Conservation (phyloP, 2,113 vertebrate species). For the Trinectes maculatus region DNA sequence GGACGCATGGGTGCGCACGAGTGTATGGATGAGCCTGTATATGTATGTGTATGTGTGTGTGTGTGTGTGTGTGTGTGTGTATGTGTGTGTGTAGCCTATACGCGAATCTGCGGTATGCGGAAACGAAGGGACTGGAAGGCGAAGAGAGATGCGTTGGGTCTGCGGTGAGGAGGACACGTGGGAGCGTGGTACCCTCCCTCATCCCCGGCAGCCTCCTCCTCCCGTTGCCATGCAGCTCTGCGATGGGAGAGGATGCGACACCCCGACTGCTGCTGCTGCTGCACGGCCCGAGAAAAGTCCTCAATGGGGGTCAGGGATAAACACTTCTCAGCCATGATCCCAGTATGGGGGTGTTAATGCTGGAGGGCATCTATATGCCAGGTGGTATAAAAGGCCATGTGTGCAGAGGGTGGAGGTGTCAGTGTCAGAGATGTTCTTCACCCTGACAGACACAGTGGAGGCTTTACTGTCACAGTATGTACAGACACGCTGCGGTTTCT, state of each 20-base stretch:
- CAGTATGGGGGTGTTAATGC: neutral
- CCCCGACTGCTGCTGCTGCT: constrained; percentile 1
- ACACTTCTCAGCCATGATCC: constrained; percentile 1
- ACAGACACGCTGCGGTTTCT: too few relatives aligned
- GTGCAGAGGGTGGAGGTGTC: too few relatives aligned
- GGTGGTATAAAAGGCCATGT: too few relatives aligned
- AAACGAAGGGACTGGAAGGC: constrained; percentile 60
- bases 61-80: constrained; percentile 26
- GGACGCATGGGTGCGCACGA: constrained; percentile 47
- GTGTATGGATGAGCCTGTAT: constrained; percentile 35
- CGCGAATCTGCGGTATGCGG: constrained; percentile 71
- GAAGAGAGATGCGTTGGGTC: constrained; percentile 57
- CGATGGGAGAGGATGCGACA: constrained; percentile 59
- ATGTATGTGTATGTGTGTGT: constrained; percentile 15
- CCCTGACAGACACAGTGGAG: too few relatives aligned
- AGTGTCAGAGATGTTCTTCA: too few relatives aligned
- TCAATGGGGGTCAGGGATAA: neutral
- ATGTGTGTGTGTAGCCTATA: constrained; percentile 12
- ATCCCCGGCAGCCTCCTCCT: constrained; percentile 60
- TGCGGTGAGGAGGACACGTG: constrained; percentile 76
- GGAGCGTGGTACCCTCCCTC: constrained; percentile 74
- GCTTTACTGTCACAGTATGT: too few relatives aligned
- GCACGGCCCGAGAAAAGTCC: neutral
- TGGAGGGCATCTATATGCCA: neutral
- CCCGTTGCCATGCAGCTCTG: constrained; percentile 75